Conservation (phyloP, 2,888 invertebrate species). For the Tholera decimalis region DNA sequence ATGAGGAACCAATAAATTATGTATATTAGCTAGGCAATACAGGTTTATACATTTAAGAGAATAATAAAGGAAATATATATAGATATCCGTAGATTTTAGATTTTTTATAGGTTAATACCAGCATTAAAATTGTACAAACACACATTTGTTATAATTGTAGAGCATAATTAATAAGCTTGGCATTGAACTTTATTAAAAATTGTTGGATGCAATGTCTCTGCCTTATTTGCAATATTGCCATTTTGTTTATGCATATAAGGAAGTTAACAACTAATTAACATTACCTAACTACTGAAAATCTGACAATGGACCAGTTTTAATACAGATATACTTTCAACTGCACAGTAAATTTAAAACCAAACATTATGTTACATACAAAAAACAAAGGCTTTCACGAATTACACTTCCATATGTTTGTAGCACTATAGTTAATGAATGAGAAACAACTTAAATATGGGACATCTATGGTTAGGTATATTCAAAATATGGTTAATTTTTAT, state of each 20-base stretch:
- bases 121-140: slow-evolving; percentile 4
- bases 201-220: slow-evolving; percentile 27
- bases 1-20: slow-evolving; percentile 4
- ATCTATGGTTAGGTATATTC: no score
- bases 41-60: neutral
- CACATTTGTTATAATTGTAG: slow-evolving; percentile 24
- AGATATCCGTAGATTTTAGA: neutral
- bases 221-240: slow-evolving; percentile 14
- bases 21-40: neutral
- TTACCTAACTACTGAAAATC: slow-evolving; percentile 21
- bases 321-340: slow-evolving; percentile 17
- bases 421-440: neutral
- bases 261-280: slow-evolving; percentile 30
- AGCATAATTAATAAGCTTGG: slow-evolving; percentile 27
- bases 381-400: slow-evolving; percentile 27
- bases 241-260: slow-evolving; percentile 35
- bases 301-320: slow-evolving; percentile 13
- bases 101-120: neutral
- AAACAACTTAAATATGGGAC: neutral
- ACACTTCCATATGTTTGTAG: neutral
- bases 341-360: neutral
- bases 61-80: neutral
- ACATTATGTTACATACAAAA: neutral
- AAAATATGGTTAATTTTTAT: neutral
- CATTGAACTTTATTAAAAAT: slow-evolving; percentile 44